Conservation (phyloP, 2,113 vertebrate species). For the Antechinus flavipes region DNA sequence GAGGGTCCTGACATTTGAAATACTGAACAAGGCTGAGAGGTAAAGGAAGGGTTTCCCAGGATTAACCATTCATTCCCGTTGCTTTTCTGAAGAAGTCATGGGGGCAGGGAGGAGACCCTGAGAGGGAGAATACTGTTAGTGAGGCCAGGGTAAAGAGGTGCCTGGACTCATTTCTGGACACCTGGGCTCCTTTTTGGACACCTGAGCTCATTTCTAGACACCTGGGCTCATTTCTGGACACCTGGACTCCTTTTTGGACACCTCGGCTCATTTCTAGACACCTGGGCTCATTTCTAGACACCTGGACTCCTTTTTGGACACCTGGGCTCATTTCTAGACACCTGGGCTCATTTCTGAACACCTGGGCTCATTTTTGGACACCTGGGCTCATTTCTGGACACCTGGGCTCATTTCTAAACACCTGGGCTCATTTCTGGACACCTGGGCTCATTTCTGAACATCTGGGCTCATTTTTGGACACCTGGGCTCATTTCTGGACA, state of each 20-base stretch:
- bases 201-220: no score
- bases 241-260: no score
- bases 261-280: neutral
- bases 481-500: neutral
- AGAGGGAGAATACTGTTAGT: neutral
- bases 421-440: no score
- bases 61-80: constrained; percentile 70
- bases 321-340: neutral
- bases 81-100: constrained; percentile 73
- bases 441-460: neutral
- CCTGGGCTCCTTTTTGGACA: neutral
- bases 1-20: constrained; percentile 81
- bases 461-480: neutral
- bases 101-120: constrained; percentile 2
- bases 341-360: neutral
- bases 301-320: no score
- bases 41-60: constrained; percentile 58
- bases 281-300: no score
- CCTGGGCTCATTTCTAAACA: neutral
- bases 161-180: neutral
- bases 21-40: constrained; percentile 79
- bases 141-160: neutral
- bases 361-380: neutral
- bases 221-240: neutral
- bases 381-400: neutral